Base-by-base conservation (phyloP, 2,888 invertebrate species). In the Stegophylla sp. region DNA sequence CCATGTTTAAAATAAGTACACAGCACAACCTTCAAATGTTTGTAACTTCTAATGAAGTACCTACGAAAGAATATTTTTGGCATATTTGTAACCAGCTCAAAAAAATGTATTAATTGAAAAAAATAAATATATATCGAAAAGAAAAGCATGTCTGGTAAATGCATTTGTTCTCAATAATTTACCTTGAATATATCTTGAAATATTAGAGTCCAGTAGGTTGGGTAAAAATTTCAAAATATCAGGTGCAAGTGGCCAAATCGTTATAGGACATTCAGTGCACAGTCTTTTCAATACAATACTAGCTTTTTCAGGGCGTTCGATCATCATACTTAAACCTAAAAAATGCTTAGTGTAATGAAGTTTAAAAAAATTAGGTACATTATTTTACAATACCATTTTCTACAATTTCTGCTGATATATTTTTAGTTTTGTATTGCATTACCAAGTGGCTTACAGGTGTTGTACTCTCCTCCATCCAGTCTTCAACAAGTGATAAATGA, bases 401-500 rank as follows among this genome's bases (percentile, higher is more conserved):
- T 48, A 79, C 61, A 34, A 71, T 61, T 48, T 79, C 69, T 48
- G 45, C 12, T 13, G 79, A 71, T 23, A 79, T 79, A 10, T 79
- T 61, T 79, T 79, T 79, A 7, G 79, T 17, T 51, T 61, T 79
- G 12, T 69, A 61, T 51, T 79, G 79, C 7, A 23, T 41, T 20
- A 83, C 81, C 26, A 81, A 73, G 20, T 76, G 79, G 43, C 72
- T 87, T 63, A 86, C 90, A 67, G 89, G 87, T 85, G 90, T 90
- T 85, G 94, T 94, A 84, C n/a, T n/a, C n/a, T 94, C 93, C 84
- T 94, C 93, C 85, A 98, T 90, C 97, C 97, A 98, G 87, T 98
- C 97, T 84, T 97, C 96, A 1, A 97, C 96, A 83, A 97, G 89
- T 82, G 97, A 97, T 48, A 98, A 88, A 87, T 98, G 97, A 0